Base-by-base conservation (phyloP, 1,140 invertebrate species). In the Dendroctonus ponderosae region DNA sequence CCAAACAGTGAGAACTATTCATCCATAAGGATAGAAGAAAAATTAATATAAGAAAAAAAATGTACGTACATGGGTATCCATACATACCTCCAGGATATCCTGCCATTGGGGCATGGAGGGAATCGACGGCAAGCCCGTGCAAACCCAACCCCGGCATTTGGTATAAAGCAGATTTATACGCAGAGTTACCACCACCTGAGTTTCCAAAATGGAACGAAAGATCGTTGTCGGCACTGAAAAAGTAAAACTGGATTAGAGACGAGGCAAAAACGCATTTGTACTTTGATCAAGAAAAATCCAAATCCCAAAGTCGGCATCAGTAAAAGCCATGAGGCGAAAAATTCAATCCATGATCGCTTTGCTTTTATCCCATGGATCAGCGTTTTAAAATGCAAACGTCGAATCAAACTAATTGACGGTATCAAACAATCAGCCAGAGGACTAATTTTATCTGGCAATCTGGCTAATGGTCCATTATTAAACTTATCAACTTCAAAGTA, bases 51-150 rank as follows among this genome's bases (percentile, higher is more conserved):
- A 46, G 12, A 11, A 46, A 46, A 46, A 11, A 46, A 46, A 46
- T 46, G 12, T 12, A 46, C 12, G 12, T 37, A 38, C 37, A 38
- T 26, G 11, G 53, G 62, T 66, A 66, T 57, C 43, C 60, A 66
- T 57, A 57, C 65, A 67, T 71, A 80, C 79, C 77, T 74, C 77
- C 74, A 14, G 83, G 84, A 74, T 86, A 87, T 26, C 73, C 75
- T 6, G 82, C 83, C 84, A 86, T 86, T 39, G 82, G 82, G 0
- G 84, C 80, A 73, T 87, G 86, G 66, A 86, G 76, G 4, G 84
- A 80, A 66, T 87, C 85, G 75, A 86, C 84, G 12, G 82, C 81
- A 5, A 82, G 78, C 63, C 83, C 80, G 43, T 82, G 81, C 59
- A 87, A 78, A 11, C 85, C 84, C 59, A 87, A 80, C 38, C 85